Evolutionary conservation across 2,797 vertebrate genomes (phyloP).

Genomic region (Brachymystax lenok): DNA sequence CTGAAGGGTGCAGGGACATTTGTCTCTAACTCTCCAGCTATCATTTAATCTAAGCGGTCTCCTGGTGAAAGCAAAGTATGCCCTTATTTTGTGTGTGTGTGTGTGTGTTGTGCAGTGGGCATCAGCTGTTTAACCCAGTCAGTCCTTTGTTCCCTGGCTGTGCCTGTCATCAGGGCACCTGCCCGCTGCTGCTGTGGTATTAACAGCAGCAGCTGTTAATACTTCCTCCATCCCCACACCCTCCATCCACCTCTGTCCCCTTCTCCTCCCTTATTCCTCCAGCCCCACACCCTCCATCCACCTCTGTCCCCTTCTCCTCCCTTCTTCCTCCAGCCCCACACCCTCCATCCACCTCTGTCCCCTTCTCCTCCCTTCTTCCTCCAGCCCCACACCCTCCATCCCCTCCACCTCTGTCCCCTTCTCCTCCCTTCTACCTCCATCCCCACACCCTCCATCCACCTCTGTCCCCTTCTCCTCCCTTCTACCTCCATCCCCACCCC

Average conservation of each 20-base stretch:
- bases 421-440: no score
- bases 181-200: conserved; percentile 47
- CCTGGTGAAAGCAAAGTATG: background rate
- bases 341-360: no score
- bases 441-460: no score
- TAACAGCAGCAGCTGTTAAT: conserved; percentile 58
- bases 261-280: background rate
- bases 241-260: background rate
- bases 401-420: no score
- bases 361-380: no score
- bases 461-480: no score
- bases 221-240: conserved; percentile 33
- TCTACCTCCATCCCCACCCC: no score
- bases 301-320: conserved; percentile 45
- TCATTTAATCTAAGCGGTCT: conserved; percentile 31
- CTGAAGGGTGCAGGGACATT: background rate
- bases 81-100: conserved; percentile 4
- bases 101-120: background rate
- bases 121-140: conserved; percentile 66
- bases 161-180: conserved; percentile 59
- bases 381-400: no score
- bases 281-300: background rate
- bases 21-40: conserved; percentile 8
- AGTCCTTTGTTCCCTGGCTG: conserved; percentile 58
- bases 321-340: no score